phyloP scores from a whole-genome alignment of 2,113 vertebrate genomes.

The Psephotus haematonotus region DNA sequence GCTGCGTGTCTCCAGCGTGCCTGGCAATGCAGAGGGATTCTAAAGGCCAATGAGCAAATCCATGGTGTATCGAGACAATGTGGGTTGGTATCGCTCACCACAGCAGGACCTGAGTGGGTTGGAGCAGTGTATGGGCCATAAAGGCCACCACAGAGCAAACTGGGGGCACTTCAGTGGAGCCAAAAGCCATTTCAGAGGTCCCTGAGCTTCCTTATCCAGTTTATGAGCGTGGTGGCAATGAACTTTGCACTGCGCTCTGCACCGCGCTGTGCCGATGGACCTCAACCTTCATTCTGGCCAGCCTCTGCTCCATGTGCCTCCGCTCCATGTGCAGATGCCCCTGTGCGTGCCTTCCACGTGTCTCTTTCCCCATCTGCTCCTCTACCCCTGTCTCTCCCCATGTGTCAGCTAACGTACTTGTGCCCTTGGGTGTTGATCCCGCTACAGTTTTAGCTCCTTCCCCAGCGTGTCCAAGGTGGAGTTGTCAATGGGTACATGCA shows the following conservation, averaged over 20 bases:
- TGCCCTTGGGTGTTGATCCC: not conserved
- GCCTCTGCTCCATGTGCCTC: not conserved
- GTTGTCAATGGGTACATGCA: not conserved
- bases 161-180: not conserved
- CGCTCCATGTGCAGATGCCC: not conserved
- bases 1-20: rapidly evolving
- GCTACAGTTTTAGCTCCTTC: not conserved
- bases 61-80: rapidly evolving
- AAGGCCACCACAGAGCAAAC: not conserved
- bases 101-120: not conserved
- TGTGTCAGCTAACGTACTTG: not conserved
- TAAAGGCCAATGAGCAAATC: not conserved
- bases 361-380: not conserved
- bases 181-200: not conserved
- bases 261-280: not conserved
- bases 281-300: not conserved
- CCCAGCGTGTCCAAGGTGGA: not conserved
- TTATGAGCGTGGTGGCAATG: not conserved
- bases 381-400: not conserved
- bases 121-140: not conserved
- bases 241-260: not conserved
- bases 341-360: rapidly evolving
- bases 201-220: not conserved
- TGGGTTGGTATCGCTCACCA: rapidly evolving
- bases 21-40: not conserved